Evolutionary conservation across 2,113 vertebrate species (phyloP), one percentile per base, ranked within the genome.

Genomic region (Amblyopsis rosae): DNA sequence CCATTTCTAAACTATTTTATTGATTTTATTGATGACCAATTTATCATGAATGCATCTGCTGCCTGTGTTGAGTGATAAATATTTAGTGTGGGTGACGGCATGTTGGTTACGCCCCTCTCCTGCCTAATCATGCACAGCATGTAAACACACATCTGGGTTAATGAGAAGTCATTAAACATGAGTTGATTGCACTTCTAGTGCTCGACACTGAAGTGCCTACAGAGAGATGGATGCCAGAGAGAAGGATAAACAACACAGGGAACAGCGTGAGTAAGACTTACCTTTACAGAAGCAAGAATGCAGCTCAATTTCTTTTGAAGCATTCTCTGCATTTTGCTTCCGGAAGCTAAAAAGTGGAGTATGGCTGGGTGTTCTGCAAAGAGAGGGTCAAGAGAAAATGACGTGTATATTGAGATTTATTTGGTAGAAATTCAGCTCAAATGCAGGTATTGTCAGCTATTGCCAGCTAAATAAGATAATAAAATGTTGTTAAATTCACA

Each of bases 321-420:
- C 85, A 87, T 91, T 86, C 88, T 89, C 85, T 91, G 90, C 88
- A 90, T 91, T 91, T 91, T 91, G 87, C 88, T 90, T 91, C 89
- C 90, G 19, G 84, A 92, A 83, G 88, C 91, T 94, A 94, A 92
- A 94, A 94, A 89, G 91, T 87, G 77, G 92, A 94, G 89, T 94
- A 93, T 86, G 93, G 93, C 91, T 93, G 92, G 85, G 93, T 94
- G 87, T 94, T 94, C 93, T 94, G 92, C 78, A 88, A 89, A 92
- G 89, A 90, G 85, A 93, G 88, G 90, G 85, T 89, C 81, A 88
- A 88, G 83, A 88, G 76, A 87, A 86, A 88, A 87, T 76, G 81
- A 89, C 80, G 82, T 88, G 89, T 87, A 82, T 88, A 88, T 88
- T 84, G 60, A 79, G 72, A 88, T 87, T 82, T 88, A 88, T 87